phyloP scores from a whole-genome alignment of 2,797 vertebrate species.

The Microcaecilia unicolor region DNA sequence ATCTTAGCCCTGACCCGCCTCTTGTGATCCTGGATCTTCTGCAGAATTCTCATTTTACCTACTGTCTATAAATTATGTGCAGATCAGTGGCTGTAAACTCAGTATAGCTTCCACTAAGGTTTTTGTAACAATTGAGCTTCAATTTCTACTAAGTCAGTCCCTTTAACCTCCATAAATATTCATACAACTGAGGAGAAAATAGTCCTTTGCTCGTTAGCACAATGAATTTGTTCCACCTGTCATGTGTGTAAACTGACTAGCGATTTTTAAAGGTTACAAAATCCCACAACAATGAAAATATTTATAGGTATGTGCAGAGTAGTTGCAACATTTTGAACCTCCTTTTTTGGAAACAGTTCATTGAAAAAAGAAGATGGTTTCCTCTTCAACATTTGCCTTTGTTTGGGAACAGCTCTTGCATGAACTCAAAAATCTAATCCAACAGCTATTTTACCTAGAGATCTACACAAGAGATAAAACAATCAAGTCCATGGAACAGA shows the following conservation, averaged over 20 bases:
- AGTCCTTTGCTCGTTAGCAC: neutral
- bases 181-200: constrained; percentile 1
- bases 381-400: neutral
- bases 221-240: neutral
- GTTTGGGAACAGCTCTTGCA: constrained; percentile 1
- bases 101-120: neutral
- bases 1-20: too few species aligned
- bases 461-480: neutral
- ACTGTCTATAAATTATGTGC: too few species aligned
- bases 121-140: constrained; percentile 7
- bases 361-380: neutral
- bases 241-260: too few species aligned
- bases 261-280: neutral
- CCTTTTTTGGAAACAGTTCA: constrained; percentile 5
- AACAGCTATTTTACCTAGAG: neutral
- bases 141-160: constrained; percentile 2
- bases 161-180: constrained; percentile 7
- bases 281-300: neutral
- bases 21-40: too few species aligned
- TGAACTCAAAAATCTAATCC: neutral
- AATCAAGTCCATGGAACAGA: neutral
- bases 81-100: neutral
- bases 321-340: neutral
- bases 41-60: too few species aligned
- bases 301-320: neutral